phyloP scores from a whole-genome alignment of 2,888 invertebrate species.

The Harpagoxenus sublaevis region DNA sequence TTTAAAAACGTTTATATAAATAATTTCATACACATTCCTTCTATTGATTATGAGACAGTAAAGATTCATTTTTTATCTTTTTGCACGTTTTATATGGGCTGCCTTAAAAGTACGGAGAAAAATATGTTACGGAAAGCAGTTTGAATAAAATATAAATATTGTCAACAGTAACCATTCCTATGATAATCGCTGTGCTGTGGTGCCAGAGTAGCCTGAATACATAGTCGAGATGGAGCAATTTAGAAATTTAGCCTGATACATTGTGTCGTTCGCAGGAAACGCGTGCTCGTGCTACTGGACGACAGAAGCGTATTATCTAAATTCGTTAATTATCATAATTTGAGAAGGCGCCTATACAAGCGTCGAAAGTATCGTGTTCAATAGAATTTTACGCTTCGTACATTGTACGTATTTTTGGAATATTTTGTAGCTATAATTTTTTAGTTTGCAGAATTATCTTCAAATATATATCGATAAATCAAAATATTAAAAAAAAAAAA shows the following conservation, averaged over 20 bases:
- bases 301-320: constrained; percentile 65
- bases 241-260: constrained; percentile 57
- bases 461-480: not conserved
- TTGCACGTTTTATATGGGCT: not conserved
- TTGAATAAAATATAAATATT: not conserved
- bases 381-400: not conserved
- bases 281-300: constrained; percentile 66
- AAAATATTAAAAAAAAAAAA: not conserved
- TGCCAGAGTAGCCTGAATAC: constrained; percentile 19
- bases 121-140: not conserved
- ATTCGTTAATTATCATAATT: constrained; percentile 75
- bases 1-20: not conserved
- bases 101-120: not conserved
- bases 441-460: not conserved
- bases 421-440: not conserved
- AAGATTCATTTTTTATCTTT: not conserved
- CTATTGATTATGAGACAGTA: not conserved
- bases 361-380: not conserved
- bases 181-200: constrained; percentile 13
- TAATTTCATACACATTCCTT: not conserved
- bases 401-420: not conserved
- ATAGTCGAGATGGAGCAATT: constrained; percentile 57
- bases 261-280: constrained; percentile 66
- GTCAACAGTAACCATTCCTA: constrained; percentile 12
- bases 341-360: constrained; percentile 36